These are phyloP conservation scores for Fopius arisanus DNA, from an alignment of 1,140 invertebrate genomes.

Conservation along the genomic window DNA sequence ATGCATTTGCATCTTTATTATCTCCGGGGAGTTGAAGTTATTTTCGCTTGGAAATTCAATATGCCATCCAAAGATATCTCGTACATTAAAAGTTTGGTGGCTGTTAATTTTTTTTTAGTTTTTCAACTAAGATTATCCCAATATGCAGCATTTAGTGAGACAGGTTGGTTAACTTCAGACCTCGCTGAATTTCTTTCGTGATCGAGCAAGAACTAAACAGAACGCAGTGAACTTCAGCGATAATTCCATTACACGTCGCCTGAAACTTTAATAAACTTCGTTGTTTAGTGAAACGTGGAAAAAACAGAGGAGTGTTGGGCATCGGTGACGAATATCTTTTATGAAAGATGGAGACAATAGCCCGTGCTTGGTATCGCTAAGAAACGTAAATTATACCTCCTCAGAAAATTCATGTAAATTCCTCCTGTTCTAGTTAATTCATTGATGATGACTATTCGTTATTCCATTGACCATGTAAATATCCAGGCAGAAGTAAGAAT, in stretches of 20 bases:
- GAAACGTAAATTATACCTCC: too few species aligned
- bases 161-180: conserved; percentile 9
- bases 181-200: neutral
- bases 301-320: neutral
- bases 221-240: conserved; percentile 50
- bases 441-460: too few species aligned
- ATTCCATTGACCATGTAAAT: too few species aligned
- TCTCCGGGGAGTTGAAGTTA: neutral
- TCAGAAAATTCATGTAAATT: too few species aligned
- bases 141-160: conserved; percentile 17
- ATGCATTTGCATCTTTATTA: conserved; percentile 9
- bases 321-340: neutral
- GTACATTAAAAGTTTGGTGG: conserved; percentile 7
- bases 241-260: conserved; percentile 58
- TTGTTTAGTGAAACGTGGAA: neutral
- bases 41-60: neutral
- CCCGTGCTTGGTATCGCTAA: too few species aligned
- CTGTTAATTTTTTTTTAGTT: conserved; percentile 6
- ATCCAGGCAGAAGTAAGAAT: too few species aligned
- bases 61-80: neutral
- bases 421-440: too few species aligned
- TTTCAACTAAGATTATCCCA: neutral
- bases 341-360: neutral
- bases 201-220: conserved; percentile 8
- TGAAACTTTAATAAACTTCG: conserved; percentile 47